Base-by-base conservation (phyloP, 2,113 vertebrate species). In the Argyrosomus japonicus region DNA sequence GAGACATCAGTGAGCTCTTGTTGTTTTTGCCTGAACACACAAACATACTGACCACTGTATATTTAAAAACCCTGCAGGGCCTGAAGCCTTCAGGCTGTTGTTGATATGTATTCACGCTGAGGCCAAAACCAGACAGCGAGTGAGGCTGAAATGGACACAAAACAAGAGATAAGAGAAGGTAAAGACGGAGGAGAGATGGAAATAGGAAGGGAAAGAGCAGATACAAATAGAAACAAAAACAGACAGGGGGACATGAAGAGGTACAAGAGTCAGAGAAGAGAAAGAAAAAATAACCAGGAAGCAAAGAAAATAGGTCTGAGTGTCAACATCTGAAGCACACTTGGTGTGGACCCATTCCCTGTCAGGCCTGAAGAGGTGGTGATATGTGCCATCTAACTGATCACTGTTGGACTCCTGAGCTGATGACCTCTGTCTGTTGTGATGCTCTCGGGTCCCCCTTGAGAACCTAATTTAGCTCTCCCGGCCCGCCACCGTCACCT, bases 341-440 rank as follows among this genome's bases (percentile, higher is more conserved):
- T 76, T 70, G 14, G n/a, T 62, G 45, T 32, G 57, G 50, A 57
- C 36, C n/a, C 29, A 47, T 65, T 82, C 75, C 62, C 70, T 68
- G 51, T 67, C 75, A 63, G 61, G 54, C 65, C 62, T 47, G 75
- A 82, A 82, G 75, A 80, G 54, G 64, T 25, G 54, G 13, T 57
- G 82, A 81, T 82, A 74, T 84, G 68, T 63, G 75, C 77, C 76
- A 82, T 75, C 47, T 74, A 78, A 74, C 71, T 67, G 84, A 89
- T 85, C 47, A 72, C 69, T 73, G 81, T 27, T 68, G 68, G 76
- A 70, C 40, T 76, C 57, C 61, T 79, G 84, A 81, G 82, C 69
- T 48, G 77, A 87, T 78, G 76, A 79, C 74, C 72, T 85, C 72
- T 40, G 36, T 78, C 75, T 82, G 51, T 40, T 76, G 27, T 72